A percentile compares a stretch with the other conserved stretches of the same genome.
phyloP scores from a whole-genome alignment of 2,797 vertebrate genomes.

The Pteronotus mesoamericanus region DNA sequence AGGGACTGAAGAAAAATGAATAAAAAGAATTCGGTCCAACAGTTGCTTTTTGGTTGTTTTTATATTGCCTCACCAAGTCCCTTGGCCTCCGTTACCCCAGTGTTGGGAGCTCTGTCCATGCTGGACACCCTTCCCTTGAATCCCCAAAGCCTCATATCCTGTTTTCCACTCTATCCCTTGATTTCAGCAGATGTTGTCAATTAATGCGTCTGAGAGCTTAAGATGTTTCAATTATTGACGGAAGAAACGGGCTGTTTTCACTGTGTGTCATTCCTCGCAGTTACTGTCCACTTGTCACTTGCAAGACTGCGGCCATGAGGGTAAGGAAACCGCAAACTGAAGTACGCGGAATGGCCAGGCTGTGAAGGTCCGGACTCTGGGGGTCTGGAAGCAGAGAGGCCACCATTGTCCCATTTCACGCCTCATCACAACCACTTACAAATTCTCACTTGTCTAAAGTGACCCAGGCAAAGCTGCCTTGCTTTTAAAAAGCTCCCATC shows the following conservation, averaged over 20 bases:
- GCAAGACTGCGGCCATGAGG: not conserved
- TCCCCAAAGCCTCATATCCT: slow-evolving; percentile 71
- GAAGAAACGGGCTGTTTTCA: slow-evolving; percentile 53
- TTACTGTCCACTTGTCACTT: slow-evolving; percentile 22
- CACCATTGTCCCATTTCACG: fast-evolving
- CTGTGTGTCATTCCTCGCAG: not conserved
- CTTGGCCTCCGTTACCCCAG: slow-evolving; percentile 46
- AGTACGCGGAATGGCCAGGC: not conserved
- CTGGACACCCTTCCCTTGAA: slow-evolving; percentile 46
- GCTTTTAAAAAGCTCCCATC: not conserved
- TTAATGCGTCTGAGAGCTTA: slow-evolving; percentile 65
- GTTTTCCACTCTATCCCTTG: slow-evolving; percentile 69
- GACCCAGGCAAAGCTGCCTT: not conserved
- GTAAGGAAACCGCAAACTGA: not conserved
- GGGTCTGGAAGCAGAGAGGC: not conserved
- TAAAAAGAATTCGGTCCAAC: slow-evolving; percentile 26
- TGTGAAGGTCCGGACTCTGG: not conserved
- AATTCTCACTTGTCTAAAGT: not conserved
- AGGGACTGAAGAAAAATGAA: slow-evolving; percentile 29
- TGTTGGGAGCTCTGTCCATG: slow-evolving; percentile 46
- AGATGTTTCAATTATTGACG: slow-evolving; percentile 60
- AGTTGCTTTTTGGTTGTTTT: slow-evolving; percentile 53
- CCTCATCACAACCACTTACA: not conserved
- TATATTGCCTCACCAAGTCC: slow-evolving; percentile 37
- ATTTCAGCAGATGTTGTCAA: slow-evolving; percentile 74